phyloP scores from a whole-genome alignment of 2,113 vertebrate genomes.

The Rattus norvegicus region GRCr8 NC_086027.1:571501-572000 shows the following conservation, averaged over 20 bases:
- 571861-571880: no score
- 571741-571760: neutral
- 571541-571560: no score
- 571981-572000: no score
- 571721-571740: neutral
- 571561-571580: no score
- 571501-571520: no score
- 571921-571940: neutral
- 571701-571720: neutral
- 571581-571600: no score
- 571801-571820: neutral
- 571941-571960: neutral
- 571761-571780: neutral
- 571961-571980: neutral
- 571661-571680: neutral
- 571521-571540: no score
- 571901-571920: neutral
- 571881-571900: neutral
- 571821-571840: neutral
- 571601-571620: neutral
- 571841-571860: no score
- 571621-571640: neutral
- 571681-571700: neutral
- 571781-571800: no score
- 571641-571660: neutral